phyloP scores from a whole-genome alignment of 2,888 invertebrate genomes.

The Thereva nobilitata region DNA sequence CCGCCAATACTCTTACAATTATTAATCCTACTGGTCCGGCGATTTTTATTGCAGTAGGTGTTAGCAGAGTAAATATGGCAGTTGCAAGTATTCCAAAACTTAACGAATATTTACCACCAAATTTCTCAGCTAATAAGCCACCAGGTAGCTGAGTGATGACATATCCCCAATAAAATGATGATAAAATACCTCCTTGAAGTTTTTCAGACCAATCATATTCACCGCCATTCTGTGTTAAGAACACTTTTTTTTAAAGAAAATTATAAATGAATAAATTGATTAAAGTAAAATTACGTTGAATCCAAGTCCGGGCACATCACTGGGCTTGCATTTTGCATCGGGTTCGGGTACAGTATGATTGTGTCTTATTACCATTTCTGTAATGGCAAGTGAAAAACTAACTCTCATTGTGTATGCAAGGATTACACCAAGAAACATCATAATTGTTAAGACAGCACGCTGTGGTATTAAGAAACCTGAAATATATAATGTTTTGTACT shows the following conservation, averaged over 20 bases:
- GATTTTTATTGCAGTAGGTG: conserved; percentile 70
- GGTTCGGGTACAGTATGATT: conserved; percentile 48
- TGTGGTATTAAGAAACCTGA: conserved; percentile 68
- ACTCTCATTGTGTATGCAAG: conserved; percentile 80
- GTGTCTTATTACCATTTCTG: conserved; percentile 65
- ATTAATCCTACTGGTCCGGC: conserved; percentile 74
- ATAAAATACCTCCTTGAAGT: conserved; percentile 76
- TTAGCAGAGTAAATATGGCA: conserved; percentile 78
- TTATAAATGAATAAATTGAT: not conserved
- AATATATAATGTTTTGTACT: conserved; percentile 43
- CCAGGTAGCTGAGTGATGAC: conserved; percentile 82
- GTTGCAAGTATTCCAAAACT: conserved; percentile 82
- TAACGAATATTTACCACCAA: conserved; percentile 84
- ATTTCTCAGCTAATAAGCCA: conserved; percentile 76
- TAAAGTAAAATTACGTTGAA: not conserved
- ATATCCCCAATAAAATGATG: conserved; percentile 86
- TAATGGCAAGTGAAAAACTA: conserved; percentile 72
- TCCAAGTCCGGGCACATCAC: not conserved
- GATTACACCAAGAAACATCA: conserved; percentile 72
- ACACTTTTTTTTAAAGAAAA: not conserved
- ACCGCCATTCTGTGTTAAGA: conserved; percentile 41
- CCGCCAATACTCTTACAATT: conserved; percentile 74
- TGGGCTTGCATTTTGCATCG: conserved; percentile 14
- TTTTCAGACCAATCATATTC: conserved; percentile 71
- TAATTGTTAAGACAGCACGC: conserved; percentile 70